Base-by-base conservation (phyloP, 2,888 invertebrate species). In the Yponomeuta cagnagella region DNA sequence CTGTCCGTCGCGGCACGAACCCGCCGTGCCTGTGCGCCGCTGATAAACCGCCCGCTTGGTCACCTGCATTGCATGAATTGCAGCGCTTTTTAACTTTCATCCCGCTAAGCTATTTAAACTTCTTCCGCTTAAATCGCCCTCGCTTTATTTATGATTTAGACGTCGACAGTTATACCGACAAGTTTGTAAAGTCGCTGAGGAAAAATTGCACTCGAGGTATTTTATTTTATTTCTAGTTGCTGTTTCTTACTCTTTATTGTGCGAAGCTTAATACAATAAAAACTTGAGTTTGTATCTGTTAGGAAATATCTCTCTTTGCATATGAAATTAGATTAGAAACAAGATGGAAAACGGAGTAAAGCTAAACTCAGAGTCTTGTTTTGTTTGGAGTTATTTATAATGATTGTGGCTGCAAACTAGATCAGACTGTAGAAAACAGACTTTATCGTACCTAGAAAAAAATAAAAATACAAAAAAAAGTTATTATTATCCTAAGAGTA, bases 31-130 rank as follows among this genome's bases (percentile, higher is more conserved):
- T 91, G 91, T 85, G 80, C 77, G 79, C 77, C 80, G 78, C 87
- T 86, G 92, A 91, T 92, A 92, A 90, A 88, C 83, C 87, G 64
- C 76, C 8, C 52, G 52, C 52, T 84, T 85, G 89, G 88, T 90
- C 92, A 91, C 92, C 90, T 90, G 92, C 86, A 82, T 87, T 87
- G 90, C 91, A 90, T 89, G 87, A 88, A 89, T 86, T 88, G 89
- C 88, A 88, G 81, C 87, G 89, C 90, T 90, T 91, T 92, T 91
- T 90, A 91, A 90, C 90, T 89, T 87, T 86, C 85, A 86, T 84
- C 85, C 84, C 81, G 79, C 86, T 86, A 87, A 88, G 85, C 87
- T 87, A 85, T 85, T 84, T 86, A 87, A 90, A 90, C 87, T 90
- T 89, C 83, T 86, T 86, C 87, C 88, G 84, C 85, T 84, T 86